These are phyloP conservation scores for Cecropterus lyciades DNA, from an alignment of 1,140 invertebrate species.

Conservation along the genomic window DNA sequence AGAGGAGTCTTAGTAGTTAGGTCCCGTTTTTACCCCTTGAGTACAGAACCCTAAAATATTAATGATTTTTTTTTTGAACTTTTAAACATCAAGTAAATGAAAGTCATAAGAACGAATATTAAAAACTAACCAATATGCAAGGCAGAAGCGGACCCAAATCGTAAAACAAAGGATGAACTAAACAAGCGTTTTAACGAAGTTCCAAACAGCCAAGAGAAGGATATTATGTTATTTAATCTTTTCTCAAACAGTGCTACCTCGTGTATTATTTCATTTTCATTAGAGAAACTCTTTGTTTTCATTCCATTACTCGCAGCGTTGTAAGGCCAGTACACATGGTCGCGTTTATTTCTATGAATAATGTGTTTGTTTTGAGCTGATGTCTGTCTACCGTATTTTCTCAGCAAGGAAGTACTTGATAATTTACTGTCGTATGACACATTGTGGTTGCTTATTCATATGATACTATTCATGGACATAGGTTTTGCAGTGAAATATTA, in stretches of 20 bases:
- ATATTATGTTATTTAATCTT: conserved; percentile 12
- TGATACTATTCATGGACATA: no score
- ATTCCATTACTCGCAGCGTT: conserved; percentile 12
- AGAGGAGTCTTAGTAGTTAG: no score
- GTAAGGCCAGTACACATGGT: conserved; percentile 7
- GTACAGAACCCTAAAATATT: no score
- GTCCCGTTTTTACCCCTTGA: no score
- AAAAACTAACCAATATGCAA: no score
- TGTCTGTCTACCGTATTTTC: conserved; percentile 6
- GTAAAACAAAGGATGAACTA: conserved; percentile 3
- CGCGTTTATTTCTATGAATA: conserved; percentile 2
- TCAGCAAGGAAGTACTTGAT: conserved; percentile 2
- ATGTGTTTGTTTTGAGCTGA: conserved; percentile 5
- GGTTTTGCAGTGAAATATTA: no score
- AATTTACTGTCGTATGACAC: conserved; percentile 5
- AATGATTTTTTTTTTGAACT: no score
- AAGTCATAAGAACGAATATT: no score
- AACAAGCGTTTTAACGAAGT: not conserved
- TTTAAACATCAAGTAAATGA: no score
- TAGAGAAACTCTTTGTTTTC: conserved; percentile 27
- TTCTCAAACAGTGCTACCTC: conserved; percentile 8
- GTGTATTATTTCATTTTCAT: conserved; percentile 16
- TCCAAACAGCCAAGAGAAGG: not conserved
- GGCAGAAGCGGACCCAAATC: no score
- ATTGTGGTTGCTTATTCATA: conserved; percentile 3